Evolutionary conservation across 2,888 invertebrate genomes (phyloP), one percentile per base, ranked within the genome.

Genomic region (Chrysodeixis includens): DNA sequence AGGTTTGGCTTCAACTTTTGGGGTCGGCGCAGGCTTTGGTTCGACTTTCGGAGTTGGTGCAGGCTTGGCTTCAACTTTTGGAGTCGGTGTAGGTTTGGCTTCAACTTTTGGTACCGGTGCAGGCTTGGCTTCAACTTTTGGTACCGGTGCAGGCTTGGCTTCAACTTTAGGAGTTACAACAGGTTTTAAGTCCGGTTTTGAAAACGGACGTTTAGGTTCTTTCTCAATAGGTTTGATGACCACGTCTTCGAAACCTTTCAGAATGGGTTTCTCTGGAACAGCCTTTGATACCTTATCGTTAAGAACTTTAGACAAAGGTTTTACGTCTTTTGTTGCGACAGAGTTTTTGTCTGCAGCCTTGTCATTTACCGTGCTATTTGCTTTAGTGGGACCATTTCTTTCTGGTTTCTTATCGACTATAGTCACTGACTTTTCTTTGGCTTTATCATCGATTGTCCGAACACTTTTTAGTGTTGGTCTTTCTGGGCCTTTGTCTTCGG

Each of bases 381-480:
- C 58, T 74, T 86, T 86, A 56, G 79, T 66, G 68, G 85, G 86
- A 72, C 86, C 88, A 86, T 89, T 88, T 85, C 77, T 90, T 56
- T 93, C 92, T 51, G 85, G 71, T 83, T 89, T 93, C 76, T 86
- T 92, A 71, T 94, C 94, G 71, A 92, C 86, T 75, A 93, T 94
- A 56, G 92, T 93, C 9, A 93, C 93, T 22, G 93, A 90, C 82
- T 94, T 94, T 62, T 93, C 94, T 83, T 93, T 94, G 14, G 84
- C 76, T 81, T 93, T 94, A 16, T 93, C 93, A 84, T 95, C 94
- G 57, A 93, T 92, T 56, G 93, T 93, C 86, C 89, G 90, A 1
- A 93, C 92, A 65, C 88, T 92, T 86, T 82, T 92, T 49, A 93
- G 77, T 30, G 89, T 81, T 49, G 94, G 88, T 84, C 83, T 93